Percentiles rank a stretch among this genome's conserved stretches.
Conservation (phyloP, 2,113 vertebrate species). For the Carassius auratus region DNA sequence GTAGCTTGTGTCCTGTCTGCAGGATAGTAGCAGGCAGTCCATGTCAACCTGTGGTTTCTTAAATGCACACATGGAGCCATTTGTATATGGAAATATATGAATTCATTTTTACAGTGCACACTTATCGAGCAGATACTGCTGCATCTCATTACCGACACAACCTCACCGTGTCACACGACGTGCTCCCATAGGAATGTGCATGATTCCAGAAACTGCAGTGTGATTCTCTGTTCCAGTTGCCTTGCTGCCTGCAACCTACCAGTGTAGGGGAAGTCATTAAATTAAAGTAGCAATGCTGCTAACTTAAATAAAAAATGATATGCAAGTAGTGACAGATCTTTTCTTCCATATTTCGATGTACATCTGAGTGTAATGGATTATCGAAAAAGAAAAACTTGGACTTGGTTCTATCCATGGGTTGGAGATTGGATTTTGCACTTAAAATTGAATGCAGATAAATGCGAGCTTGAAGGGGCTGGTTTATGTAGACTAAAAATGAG, state of each 20-base stretch:
- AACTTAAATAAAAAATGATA: not conserved
- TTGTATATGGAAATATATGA: slow-evolving; percentile 33
- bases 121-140: slow-evolving; percentile 15
- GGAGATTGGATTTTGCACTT: not conserved
- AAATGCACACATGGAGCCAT: not conserved
- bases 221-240: not conserved
- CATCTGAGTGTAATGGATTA: not conserved
- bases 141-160: slow-evolving; percentile 5
- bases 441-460: not conserved
- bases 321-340: too few species aligned
- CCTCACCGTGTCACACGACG: not conserved
- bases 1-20: slow-evolving; percentile 27
- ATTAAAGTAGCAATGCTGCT: not conserved
- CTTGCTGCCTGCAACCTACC: not conserved
- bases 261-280: not conserved
- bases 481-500: not conserved
- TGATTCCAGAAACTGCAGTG: not conserved
- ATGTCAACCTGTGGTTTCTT: slow-evolving; percentile 14
- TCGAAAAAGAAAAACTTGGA: not conserved
- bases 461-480: not conserved
- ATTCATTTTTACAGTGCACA: slow-evolving; percentile 17
- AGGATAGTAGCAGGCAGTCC: slow-evolving; percentile 14
- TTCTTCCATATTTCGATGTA: too few species aligned
- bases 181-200: not conserved
- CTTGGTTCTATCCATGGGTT: not conserved